Base-by-base conservation (phyloP, 2,113 vertebrate genomes). In the Dromaius novaehollandiae region DNA sequence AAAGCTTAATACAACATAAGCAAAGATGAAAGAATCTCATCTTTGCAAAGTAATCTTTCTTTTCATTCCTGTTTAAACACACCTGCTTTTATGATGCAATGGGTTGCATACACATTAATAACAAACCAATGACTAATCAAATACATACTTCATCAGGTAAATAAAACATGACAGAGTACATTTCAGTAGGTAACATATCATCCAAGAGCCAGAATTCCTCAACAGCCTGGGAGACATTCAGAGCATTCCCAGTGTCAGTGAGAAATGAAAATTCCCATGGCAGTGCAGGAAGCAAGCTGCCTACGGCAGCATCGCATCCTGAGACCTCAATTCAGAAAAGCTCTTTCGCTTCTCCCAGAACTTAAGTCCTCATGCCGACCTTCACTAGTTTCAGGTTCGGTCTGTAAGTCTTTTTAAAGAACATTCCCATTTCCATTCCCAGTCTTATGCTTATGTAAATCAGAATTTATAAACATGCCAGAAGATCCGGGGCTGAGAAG, bases 11-110 rank as follows among this genome's bases (percentile, higher is more conserved):
- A 76, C 32, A 93, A 70, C 10, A 48, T 26, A 56, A 90, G 19
- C 21, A 48, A 92, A 56, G 46, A 38, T 38, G 8, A 66, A 93
- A 89, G 24, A 34, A 82, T 71, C 21, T 80, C n/a, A 69, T 30
- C 30, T 69, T 61, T 84, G 70, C 68, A 61, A 75, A 92, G 40
- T 13, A 40, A 9, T 28, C 34, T 79, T 70, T 32, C 42, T 68
- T 68, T 8, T 83, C 19, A 8, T 26, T 71, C 42, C 34, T 66
- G 61, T 38, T 81, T 38, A 88, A 34, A 56, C 26, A 53, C 0
- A 0, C 0, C 0, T n/a, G 16, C 42, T 81, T 91, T 58, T 48
- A 66, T 26, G 85, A 71, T 7, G 21, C 58, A 71, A 19, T 10
- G 36, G 32, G 42, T 0, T 4, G 4, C 22, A 26, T 34, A 51